A percentile compares a stretch with the other conserved stretches of the same genome.
phyloP scores from a whole-genome alignment of 2,888 invertebrate genomes.

The Fabriciana adippe region DNA sequence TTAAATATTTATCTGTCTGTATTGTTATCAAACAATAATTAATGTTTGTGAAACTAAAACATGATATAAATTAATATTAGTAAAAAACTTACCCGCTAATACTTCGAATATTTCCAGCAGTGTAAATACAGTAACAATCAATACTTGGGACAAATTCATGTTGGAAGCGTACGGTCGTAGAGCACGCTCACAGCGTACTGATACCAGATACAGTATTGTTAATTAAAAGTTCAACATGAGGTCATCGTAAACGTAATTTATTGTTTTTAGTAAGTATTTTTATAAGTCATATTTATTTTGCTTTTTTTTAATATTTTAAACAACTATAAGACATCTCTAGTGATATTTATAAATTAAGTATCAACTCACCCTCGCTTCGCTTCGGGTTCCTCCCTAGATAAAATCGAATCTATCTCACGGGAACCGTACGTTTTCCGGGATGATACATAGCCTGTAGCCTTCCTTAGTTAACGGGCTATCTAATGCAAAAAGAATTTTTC shows the following conservation, averaged over 20 bases:
- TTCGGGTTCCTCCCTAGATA: no score
- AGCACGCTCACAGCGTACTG: slow-evolving; percentile 12
- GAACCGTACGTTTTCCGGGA: no score
- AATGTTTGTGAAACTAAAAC: not conserved
- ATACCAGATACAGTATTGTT: slow-evolving; percentile 8
- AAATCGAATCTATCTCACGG: no score
- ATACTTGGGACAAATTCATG: not conserved
- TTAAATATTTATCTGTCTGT: no score
- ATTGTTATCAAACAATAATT: not conserved
- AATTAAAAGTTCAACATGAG: slow-evolving; percentile 14
- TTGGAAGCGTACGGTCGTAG: not conserved
- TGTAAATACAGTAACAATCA: not conserved
- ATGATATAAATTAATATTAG: not conserved
- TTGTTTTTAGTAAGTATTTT: no score
- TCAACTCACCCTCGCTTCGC: no score
- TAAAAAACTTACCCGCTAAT: slow-evolving; percentile 9
- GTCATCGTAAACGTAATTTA: slow-evolving; percentile 1
- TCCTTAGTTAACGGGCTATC: no score
- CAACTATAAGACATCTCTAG: not conserved
- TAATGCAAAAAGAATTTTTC: no score
- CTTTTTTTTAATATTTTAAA: not conserved
- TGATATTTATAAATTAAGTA: no score
- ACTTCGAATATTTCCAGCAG: not conserved
- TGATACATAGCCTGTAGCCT: no score
- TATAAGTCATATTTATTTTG: no score